These are phyloP conservation scores for Anastatus disparis DNA, from an alignment of 1,140 invertebrate genomes.

Conservation along the genomic window DNA sequence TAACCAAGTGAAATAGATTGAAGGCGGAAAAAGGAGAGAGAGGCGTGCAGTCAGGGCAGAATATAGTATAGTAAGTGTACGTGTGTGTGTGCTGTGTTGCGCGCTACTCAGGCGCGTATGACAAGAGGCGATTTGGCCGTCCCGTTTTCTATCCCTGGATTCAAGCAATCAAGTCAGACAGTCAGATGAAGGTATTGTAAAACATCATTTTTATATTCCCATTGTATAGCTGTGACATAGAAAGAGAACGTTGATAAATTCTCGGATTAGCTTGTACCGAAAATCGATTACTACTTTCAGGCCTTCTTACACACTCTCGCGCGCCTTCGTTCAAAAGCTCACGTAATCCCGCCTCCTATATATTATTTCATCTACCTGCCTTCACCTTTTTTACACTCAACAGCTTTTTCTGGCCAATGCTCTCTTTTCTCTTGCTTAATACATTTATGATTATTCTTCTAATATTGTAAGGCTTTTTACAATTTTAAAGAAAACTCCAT, in stretches of 20 bases:
- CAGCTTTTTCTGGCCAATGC: not conserved
- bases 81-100: not conserved
- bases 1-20: too few species aligned
- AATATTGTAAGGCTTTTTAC: too few species aligned
- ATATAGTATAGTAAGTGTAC: not conserved
- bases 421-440: not conserved
- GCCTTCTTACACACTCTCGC: not conserved
- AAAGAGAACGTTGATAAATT: too few species aligned
- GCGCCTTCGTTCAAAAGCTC: conserved; percentile 12
- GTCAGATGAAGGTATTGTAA: conserved; percentile 27
- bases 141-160: not conserved
- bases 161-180: not conserved
- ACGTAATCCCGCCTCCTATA: not conserved
- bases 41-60: too few species aligned
- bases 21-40: too few species aligned
- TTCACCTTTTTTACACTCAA: too few species aligned
- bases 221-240: too few species aligned
- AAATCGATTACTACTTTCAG: not conserved
- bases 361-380: not conserved
- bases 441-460: too few species aligned
- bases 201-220: too few species aligned
- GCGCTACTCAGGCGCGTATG: conserved; percentile 11
- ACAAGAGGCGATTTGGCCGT: not conserved
- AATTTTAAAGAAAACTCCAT: too few species aligned
- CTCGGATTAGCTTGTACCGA: not conserved